Evolutionary conservation across 2,888 invertebrate genomes (phyloP), one percentile per base, ranked within the genome.

Genomic region (Xiphydria camelus): DNA sequence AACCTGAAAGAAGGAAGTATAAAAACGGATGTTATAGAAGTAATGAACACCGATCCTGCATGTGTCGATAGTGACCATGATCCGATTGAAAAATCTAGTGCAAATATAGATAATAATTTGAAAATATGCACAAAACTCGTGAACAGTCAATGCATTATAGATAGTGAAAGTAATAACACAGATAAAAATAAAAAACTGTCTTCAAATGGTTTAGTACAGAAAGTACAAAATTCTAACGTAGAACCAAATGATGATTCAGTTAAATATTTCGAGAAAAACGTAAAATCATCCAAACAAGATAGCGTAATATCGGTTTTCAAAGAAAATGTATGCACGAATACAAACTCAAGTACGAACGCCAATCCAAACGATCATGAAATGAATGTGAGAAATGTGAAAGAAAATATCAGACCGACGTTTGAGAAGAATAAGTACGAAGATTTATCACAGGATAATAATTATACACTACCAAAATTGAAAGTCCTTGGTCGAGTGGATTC

Each of bases 401-500:
- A 53, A 20, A 40, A 50, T 17, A 31, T 21, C 15, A 35, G 29
- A 18, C 34, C 21, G 5, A 43, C 23, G 3, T 38, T 36, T 10
- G 34, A 42, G 6, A 45, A 31, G 4, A 36, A 35, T 15, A 65
- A 60, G 34, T 62, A 56, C 19, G 64, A 67, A 45, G 60, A 69
- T 49, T 63, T 63, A 31, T 65, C 71, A 3, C 74, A 75, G 54
- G 78, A 61, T 70, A 68, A 55, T 64, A 70, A 67, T 35, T 66
- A 64, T 36, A 55, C 59, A 34, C 45, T 69, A 36, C 59, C 71
- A 45, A 76, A 78, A 61, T 74, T 82, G 7, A 64, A 80, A 59
- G 77, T 86, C 47, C 61, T 86, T 29, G 90, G 87, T 7, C 74
- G 79, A 53, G 80, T 85, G 3, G 80, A 79, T 29, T 78, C 79